phyloP scores from a whole-genome alignment of 1,140 invertebrate species.

The Drosophila sp. region DNA sequence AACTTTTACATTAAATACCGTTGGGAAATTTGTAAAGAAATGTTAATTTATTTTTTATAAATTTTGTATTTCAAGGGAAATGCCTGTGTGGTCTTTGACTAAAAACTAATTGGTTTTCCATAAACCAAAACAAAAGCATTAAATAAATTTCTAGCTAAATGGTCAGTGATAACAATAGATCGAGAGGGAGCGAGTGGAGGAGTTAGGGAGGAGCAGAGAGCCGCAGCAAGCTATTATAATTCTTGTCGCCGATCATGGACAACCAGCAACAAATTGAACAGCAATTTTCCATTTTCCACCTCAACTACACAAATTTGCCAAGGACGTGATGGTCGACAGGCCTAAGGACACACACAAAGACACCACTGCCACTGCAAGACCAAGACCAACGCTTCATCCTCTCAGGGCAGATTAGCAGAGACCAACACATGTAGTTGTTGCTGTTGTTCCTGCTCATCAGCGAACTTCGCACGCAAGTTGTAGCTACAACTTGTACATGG shows the following conservation, averaged over 20 bases:
- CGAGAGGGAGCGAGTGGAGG: neutral
- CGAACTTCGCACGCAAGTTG: conserved; percentile 63
- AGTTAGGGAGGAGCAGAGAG: neutral
- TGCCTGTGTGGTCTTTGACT: conserved; percentile 57
- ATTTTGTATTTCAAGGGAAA: neutral
- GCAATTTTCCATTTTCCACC: conserved; percentile 78
- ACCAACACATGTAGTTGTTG: conserved; percentile 65
- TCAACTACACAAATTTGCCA: conserved; percentile 65
- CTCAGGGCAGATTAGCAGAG: conserved; percentile 15
- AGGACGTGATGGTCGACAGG: conserved; percentile 63
- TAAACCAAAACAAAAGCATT: conserved; percentile 20
- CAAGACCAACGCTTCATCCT: conserved; percentile 14
- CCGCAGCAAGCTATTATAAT: conserved; percentile 76
- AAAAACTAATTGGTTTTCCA: conserved; percentile 71
- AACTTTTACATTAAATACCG: conserved; percentile 74
- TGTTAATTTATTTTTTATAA: conserved; percentile 53
- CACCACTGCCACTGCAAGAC: conserved; percentile 17
- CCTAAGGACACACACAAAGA: conserved; percentile 64
- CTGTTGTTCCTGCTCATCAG: conserved; percentile 38
- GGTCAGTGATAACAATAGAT: conserved; percentile 48
- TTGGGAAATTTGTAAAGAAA: conserved; percentile 75
- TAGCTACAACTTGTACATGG: conserved; percentile 69
- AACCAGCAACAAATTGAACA: conserved; percentile 76
- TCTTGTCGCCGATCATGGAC: conserved; percentile 67
- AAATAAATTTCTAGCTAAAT: conserved; percentile 77